phyloP scores from a whole-genome alignment of 2,113 vertebrate species.

The Trichomycterus rosablanca region DNA sequence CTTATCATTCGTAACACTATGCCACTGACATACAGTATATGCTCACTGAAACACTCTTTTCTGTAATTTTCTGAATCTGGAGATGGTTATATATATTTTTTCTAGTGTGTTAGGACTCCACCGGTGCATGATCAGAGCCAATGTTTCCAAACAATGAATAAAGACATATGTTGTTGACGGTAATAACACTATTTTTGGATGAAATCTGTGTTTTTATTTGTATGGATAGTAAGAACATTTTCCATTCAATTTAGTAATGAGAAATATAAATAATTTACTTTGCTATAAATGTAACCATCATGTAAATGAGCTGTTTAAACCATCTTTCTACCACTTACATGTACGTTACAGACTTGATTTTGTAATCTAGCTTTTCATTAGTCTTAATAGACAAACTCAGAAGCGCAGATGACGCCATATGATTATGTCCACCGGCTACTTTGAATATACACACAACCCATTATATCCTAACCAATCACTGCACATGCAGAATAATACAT shows the following conservation, averaged over 20 bases:
- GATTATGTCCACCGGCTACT: conserved; percentile 4
- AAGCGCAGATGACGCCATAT: conserved; percentile 10
- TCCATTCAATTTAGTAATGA: background rate
- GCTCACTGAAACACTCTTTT: too few species aligned
- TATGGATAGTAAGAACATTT: too few species aligned
- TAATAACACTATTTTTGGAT: too few species aligned
- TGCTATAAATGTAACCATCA: background rate
- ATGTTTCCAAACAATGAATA: too few species aligned
- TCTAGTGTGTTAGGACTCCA: too few species aligned
- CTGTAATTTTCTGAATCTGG: too few species aligned
- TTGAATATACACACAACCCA: conserved; percentile 20
- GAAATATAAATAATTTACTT: background rate
- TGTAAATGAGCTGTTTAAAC: conserved; percentile 9
- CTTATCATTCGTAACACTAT: too few species aligned
- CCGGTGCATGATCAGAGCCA: too few species aligned
- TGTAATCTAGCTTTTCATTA: conserved; percentile 21
- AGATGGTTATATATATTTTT: too few species aligned
- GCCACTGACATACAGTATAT: too few species aligned
- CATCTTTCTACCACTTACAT: background rate
- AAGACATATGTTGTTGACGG: too few species aligned
- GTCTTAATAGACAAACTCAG: background rate
- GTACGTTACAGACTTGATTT: conserved; percentile 7
- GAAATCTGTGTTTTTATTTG: too few species aligned
- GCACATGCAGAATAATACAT: conserved; percentile 36
- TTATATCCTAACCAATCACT: conserved; percentile 14